phyloP scores from a whole-genome alignment of 1,140 invertebrate species.

The Gonioctena quinquepunctata region DNA sequence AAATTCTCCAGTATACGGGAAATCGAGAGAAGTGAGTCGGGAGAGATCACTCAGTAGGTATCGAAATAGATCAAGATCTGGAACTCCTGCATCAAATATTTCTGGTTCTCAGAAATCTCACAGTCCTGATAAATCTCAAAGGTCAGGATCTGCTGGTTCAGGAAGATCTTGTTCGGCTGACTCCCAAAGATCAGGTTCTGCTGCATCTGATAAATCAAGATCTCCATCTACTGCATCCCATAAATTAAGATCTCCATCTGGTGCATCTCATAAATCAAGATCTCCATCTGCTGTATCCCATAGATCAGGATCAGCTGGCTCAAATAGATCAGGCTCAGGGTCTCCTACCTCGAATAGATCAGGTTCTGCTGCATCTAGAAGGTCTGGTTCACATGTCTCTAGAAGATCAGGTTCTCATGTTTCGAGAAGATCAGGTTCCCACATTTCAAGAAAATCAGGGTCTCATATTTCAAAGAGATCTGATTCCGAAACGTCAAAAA shows the following conservation, averaged over 20 bases:
- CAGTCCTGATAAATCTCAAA: slow-evolving; percentile 20
- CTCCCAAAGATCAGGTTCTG: slow-evolving; percentile 38
- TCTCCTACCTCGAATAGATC: slow-evolving; percentile 34
- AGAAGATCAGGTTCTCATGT: slow-evolving; percentile 39
- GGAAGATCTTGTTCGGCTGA: slow-evolving; percentile 31
- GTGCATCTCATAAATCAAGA: slow-evolving; percentile 28
- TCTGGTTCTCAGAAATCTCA: slow-evolving; percentile 25
- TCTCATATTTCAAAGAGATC: slow-evolving; percentile 34
- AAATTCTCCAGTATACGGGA: slow-evolving; percentile 20
- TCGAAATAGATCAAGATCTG: slow-evolving; percentile 30
- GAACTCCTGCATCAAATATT: slow-evolving; percentile 25
- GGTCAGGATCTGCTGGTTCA: slow-evolving; percentile 43
- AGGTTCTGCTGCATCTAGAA: slow-evolving; percentile 47
- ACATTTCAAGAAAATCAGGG: slow-evolving; percentile 44
- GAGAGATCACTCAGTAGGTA: slow-evolving; percentile 15
- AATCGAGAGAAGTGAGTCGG: not conserved
- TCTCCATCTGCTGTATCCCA: slow-evolving; percentile 32
- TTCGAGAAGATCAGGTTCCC: slow-evolving; percentile 38
- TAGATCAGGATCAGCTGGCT: slow-evolving; percentile 49
- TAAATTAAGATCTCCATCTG: slow-evolving; percentile 44
- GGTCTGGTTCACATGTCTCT: slow-evolving; percentile 37
- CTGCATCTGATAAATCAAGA: slow-evolving; percentile 36
- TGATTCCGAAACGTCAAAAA: slow-evolving; percentile 39
- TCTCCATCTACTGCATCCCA: slow-evolving; percentile 33
- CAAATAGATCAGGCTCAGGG: slow-evolving; percentile 37